These are phyloP conservation scores for Cataglyphis altisquamis DNA, from an alignment of 2,888 invertebrate genomes.

Conservation along the genomic window DNA sequence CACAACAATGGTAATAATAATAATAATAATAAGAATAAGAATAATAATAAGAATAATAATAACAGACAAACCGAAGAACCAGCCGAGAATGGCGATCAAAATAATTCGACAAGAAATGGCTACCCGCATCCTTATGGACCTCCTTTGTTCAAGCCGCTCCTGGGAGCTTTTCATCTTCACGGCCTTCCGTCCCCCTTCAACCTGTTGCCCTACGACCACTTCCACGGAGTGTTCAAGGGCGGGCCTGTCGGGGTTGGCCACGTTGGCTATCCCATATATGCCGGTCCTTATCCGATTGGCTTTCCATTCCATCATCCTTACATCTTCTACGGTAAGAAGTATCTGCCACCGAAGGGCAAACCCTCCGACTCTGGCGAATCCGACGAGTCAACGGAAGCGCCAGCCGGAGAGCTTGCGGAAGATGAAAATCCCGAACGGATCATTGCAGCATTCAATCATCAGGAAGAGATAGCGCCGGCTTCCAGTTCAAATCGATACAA, in stretches of 20 bases:
- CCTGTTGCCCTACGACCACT: slow-evolving; percentile 48
- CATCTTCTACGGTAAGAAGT: slow-evolving; percentile 32
- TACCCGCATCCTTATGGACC: slow-evolving; percentile 54
- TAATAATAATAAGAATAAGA: background rate
- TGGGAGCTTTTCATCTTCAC: slow-evolving; percentile 41
- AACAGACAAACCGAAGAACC: slow-evolving; percentile 41
- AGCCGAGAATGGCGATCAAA: slow-evolving; percentile 36
- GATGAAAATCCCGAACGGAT: slow-evolving; percentile 33
- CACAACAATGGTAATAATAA: background rate
- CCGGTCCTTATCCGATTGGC: slow-evolving; percentile 43
- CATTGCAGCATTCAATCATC: slow-evolving; percentile 9
- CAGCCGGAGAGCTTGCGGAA: slow-evolving; percentile 16
- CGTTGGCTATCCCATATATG: slow-evolving; percentile 36
- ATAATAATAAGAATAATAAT: background rate
- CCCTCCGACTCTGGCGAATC: slow-evolving; percentile 35
- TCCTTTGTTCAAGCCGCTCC: slow-evolving; percentile 47
- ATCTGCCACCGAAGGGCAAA: slow-evolving; percentile 31
- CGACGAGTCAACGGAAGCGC: slow-evolving; percentile 13
- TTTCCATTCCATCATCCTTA: slow-evolving; percentile 35
- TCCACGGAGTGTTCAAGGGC: slow-evolving; percentile 35
- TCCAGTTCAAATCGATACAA: background rate
- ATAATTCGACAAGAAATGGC: slow-evolving; percentile 43
- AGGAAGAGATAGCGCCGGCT: slow-evolving; percentile 31
- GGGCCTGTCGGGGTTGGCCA: slow-evolving; percentile 40
- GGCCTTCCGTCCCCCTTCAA: slow-evolving; percentile 46